Conservation (phyloP, 2,113 vertebrate species). For the Nesogale talazaci region DNA sequence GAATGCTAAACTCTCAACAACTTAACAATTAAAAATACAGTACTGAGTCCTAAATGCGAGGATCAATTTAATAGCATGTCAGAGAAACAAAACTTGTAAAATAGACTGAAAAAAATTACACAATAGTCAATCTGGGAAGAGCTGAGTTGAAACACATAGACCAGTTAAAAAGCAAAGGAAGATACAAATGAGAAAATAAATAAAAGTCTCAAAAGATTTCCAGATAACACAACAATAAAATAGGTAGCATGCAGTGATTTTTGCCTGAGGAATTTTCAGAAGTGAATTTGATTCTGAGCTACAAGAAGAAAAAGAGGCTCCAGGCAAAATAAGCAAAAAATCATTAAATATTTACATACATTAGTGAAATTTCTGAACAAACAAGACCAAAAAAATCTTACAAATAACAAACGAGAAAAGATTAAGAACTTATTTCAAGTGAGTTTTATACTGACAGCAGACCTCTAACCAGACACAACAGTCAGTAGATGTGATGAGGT, state of each 20-base stretch:
- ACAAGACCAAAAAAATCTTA: neutral
- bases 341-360: neutral
- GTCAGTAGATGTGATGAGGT: neutral
- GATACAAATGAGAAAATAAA: neutral
- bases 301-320: neutral
- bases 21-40: too few species aligned
- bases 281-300: neutral
- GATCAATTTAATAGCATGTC: too few species aligned
- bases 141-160: neutral
- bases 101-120: neutral
- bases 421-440: neutral
- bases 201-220: neutral
- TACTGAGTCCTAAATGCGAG: too few species aligned
- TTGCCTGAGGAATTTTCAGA: neutral
- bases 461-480: neutral
- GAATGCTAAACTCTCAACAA: too few species aligned
- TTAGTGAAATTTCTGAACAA: neutral
- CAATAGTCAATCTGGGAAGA: neutral
- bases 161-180: neutral
- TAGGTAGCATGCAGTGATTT: neutral
- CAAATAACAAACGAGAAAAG: neutral
- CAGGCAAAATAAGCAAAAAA: neutral
- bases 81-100: too few species aligned
- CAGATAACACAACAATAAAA: neutral
- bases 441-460: neutral